Evolutionary conservation across 2,797 vertebrate species (phyloP).

Genomic region (Oryzias dopingdopingensis): DNA sequence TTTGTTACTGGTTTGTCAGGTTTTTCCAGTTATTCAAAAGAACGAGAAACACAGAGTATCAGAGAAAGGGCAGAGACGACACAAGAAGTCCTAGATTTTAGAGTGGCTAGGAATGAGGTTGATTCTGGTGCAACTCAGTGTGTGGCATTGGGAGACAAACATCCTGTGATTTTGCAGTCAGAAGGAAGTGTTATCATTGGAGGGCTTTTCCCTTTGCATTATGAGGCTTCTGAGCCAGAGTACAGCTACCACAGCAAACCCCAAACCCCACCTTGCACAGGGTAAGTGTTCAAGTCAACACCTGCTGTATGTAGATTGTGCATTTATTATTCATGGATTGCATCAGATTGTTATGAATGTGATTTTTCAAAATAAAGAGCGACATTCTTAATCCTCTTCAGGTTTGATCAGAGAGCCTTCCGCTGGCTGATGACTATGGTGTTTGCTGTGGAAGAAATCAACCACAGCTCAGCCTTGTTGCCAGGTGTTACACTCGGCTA

Average conservation of each 20-base stretch:
- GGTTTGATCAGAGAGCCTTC: constrained; percentile 76
- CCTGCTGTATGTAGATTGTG: not conserved
- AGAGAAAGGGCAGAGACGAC: not conserved
- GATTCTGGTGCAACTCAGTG: constrained; percentile 38
- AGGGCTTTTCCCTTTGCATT: constrained; percentile 77
- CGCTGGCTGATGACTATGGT: constrained; percentile 81
- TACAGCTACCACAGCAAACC: constrained; percentile 60
- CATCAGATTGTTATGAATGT: too few species aligned
- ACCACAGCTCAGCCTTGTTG: constrained; percentile 63
- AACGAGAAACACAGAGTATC: not conserved
- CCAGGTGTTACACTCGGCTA: constrained; percentile 76
- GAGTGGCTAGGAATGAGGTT: not conserved
- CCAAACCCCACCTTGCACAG: constrained; percentile 53
- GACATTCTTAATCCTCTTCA: constrained; percentile 23
- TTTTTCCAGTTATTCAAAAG: not conserved
- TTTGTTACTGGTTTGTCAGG: constrained; percentile 12
- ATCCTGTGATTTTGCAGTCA: constrained; percentile 44
- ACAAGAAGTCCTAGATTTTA: constrained; percentile 2
- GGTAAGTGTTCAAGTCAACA: constrained; percentile 57
- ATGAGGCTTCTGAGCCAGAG: constrained; percentile 43
- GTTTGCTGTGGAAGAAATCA: constrained; percentile 79
- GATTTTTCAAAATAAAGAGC: not conserved
- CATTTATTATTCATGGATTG: too few species aligned
- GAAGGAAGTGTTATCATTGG: constrained; percentile 73
- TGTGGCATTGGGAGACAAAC: constrained; percentile 40